Evolutionary conservation across 2,113 vertebrate species (phyloP), one percentile per base, ranked within the genome.

Genomic region (Engystomops pustulosus): DNA sequence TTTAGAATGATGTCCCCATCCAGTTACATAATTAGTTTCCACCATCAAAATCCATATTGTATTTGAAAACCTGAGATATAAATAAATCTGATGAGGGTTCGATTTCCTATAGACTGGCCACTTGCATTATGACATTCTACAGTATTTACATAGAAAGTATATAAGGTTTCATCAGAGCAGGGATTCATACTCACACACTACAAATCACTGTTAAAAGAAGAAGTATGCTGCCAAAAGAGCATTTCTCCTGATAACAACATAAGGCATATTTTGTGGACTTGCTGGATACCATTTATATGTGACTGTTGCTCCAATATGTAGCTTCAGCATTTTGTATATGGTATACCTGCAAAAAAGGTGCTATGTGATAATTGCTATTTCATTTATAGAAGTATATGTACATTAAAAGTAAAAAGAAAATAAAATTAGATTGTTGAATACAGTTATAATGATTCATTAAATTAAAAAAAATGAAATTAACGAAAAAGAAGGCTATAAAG

Each of bases 121-220:
- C 67, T 1, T 75, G 45, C 65, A 78, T 9, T 69, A 41, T 36
- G 58, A 67, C 45, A 11, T 51, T 51, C 15, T 44, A n/a, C n/a
- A n/a, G n/a, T n/a, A 85, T 79, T 78, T 79, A 20, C 34, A 70
- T 85, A 55, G 15, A 45, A 47, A 25, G 45, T 68, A 32, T 10
- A 20, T 30, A 32, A 58, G 14, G 55, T 58, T 84, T 70, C 55
- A 69, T 32, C 38, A 83, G 18, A 49, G n/a, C 12, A 30, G 11
- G 36, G 32, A 20, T 18, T 44, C 44, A 32, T 38, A n/a, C 47
- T 32, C 12, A 9, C 15, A 90, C 91, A 91, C 93, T 92, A 93
- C 90, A 92, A 93, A 95, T 90, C 93, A 92, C 93, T 93, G 92
- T 93, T 90, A 90, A 89, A 90, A 92, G 91, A 90, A 93, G 92